Evolutionary conservation across 2,797 vertebrate genomes (phyloP).

Genomic region (Channallabes apus): DNA sequence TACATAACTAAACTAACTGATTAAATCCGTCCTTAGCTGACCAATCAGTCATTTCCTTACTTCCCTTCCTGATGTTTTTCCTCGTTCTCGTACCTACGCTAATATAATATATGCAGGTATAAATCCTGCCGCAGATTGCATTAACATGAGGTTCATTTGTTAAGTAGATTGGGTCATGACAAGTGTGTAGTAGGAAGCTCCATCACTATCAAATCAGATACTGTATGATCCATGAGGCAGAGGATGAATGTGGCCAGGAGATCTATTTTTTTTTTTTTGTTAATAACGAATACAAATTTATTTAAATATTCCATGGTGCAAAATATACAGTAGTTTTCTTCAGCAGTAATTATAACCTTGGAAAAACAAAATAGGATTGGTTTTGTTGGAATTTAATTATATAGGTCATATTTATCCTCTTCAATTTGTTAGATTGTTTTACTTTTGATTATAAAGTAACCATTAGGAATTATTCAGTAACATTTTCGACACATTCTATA

Average conservation of each 20-base stretch:
- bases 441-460: not conserved
- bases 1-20: not conserved
- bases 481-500: too few relatives aligned
- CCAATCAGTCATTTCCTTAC: conserved; percentile 3
- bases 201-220: conserved; percentile 31
- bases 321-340: not conserved
- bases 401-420: not conserved
- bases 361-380: not conserved
- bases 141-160: conserved; percentile 42
- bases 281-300: not conserved
- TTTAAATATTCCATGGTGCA: not conserved
- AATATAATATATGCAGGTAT: conserved; percentile 15
- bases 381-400: not conserved
- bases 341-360: not conserved
- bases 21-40: not conserved
- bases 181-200: conserved; percentile 25
- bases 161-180: conserved; percentile 32
- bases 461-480: not conserved
- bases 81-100: not conserved
- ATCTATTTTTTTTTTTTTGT: not conserved
- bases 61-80: not conserved
- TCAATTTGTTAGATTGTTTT: not conserved
- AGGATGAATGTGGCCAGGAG: not conserved
- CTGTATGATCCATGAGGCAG: not conserved
- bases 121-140: conserved; percentile 9